Evolutionary conservation across 2,797 vertebrate genomes (phyloP).

Genomic region (Galago senegalensis): DNA sequence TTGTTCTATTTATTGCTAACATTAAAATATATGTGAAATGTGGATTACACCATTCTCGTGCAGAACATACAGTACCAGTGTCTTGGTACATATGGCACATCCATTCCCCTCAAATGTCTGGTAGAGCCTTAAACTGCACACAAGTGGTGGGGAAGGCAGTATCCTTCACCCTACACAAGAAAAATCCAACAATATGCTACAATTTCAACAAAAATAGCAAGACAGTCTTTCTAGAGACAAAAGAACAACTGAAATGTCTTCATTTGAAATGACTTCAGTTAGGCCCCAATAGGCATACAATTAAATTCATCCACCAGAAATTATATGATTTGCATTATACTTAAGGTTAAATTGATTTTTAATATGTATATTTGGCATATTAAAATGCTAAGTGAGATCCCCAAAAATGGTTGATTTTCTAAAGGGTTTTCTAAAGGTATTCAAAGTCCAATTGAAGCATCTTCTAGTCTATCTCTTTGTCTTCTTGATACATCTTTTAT

Average conservation of each 20-base stretch:
- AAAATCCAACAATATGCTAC: neutral
- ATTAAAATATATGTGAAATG: neutral
- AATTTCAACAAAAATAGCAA: neutral
- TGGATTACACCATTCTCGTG: neutral
- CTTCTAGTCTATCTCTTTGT: neutral
- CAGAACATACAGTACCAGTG: neutral
- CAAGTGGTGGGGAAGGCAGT: neutral
- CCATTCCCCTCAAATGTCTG: neutral
- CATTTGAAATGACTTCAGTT: neutral
- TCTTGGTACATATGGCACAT: neutral
- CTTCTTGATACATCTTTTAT: neutral
- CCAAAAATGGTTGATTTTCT: neutral
- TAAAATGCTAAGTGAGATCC: neutral
- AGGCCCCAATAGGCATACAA: neutral
- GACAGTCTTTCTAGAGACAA: neutral
- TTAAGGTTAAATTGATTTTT: constrained; percentile 7
- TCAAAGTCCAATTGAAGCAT: neutral
- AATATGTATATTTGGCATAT: neutral
- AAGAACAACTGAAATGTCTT: neutral
- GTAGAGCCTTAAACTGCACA: neutral
- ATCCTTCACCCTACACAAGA: neutral
- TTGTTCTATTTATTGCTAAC: constrained; percentile 26
- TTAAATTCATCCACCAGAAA: constrained; percentile 2
- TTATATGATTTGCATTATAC: neutral
- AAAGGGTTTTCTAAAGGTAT: neutral